Conservation (phyloP, 2,797 vertebrate species). For the Perodicticus potto region DNA sequence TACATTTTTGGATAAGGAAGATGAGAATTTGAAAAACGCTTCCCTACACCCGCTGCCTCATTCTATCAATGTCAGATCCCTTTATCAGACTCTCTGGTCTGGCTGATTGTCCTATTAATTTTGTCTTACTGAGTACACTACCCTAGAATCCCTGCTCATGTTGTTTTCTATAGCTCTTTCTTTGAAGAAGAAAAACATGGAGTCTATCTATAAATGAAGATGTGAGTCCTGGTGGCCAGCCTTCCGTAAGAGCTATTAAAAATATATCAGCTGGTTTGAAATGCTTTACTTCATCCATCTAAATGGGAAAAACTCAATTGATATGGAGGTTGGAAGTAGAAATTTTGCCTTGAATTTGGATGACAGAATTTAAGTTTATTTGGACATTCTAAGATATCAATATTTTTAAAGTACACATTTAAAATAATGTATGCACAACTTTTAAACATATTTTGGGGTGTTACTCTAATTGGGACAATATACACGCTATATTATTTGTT, state of each 20-base stretch:
- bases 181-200: not conserved
- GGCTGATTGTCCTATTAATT: not conserved
- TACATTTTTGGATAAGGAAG: not conserved
- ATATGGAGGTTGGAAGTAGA: not conserved
- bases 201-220: not conserved
- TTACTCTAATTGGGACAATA: not conserved
- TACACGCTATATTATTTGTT: constrained; percentile 67
- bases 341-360: constrained; percentile 34
- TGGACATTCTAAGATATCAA: not conserved
- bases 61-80: not conserved
- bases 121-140: not conserved
- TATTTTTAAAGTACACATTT: not conserved
- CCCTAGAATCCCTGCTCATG: not conserved
- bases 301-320: not conserved
- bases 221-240: not conserved
- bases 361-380: not conserved
- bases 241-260: not conserved
- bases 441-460: constrained; percentile 42
- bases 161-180: not conserved
- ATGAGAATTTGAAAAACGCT: not conserved
- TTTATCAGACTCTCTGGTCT: not conserved
- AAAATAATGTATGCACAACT: not conserved
- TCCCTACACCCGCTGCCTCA: not conserved
- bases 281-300: not conserved
- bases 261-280: not conserved